Evolutionary conservation across 2,797 vertebrate genomes (phyloP), one percentile per base, ranked within the genome.

Genomic region (Gadopsis marmoratus): DNA sequence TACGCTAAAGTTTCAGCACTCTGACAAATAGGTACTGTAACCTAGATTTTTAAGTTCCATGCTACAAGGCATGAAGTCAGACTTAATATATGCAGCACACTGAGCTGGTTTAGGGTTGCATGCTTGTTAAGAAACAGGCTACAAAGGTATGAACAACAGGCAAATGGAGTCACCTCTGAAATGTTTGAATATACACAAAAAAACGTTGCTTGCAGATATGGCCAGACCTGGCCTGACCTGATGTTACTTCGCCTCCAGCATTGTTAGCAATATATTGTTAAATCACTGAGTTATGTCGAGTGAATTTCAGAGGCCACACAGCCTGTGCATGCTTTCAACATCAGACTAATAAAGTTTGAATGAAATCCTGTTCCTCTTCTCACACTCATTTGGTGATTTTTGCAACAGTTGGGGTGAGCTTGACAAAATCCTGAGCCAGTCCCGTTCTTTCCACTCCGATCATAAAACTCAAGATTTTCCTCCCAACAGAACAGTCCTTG

Each of bases 381-480:
- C 84, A 88, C 90, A 93, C 86, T 89, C 87, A 77, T 92, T 92
- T 90, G 84, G 88, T 53, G 82, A 86, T 90, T 93, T 87, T 67
- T 82, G 89, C 86, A 92, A 86, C 87, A 80, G 86, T 89, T 82
- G 70, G 86, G 86, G 88, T 76, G 90, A 89, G 85, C 84, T 87
- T 88, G 91, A 93, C 84, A 91, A 83, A 91, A 84, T 81, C 90
- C 90, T 50, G 91, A 88, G 90, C 86, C 89, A 89, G 89, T 86
- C 86, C 90, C 85, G 86, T 92, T 93, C 91, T 94, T 94, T 94
- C 92, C 93, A 92, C 91, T 91, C 82, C 11, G 82, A 92, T 91
- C 89, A 93, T 93, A 93, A 94, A 94, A 93, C 80, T 78, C 19
- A 9, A 80, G 75, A 72, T 81, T 85, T 93, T 89, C 91, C 85